These are phyloP conservation scores for Anolis sagrei DNA, from an alignment of 2,113 vertebrate genomes.

Conservation along the genomic window DNA sequence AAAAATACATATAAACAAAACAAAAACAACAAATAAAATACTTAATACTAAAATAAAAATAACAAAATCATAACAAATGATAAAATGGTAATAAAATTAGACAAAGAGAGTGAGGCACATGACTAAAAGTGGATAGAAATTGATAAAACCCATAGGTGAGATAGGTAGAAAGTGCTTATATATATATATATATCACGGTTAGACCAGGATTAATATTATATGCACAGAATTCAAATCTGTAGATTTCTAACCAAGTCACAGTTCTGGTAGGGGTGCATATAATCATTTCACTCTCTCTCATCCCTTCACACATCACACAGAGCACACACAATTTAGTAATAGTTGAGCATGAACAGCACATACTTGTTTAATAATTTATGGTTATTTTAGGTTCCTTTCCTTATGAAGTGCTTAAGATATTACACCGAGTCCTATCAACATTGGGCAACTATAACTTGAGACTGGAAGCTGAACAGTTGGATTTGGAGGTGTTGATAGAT, in stretches of 20 bases:
- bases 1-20: too few species aligned
- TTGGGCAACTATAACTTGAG: conserved; percentile 44
- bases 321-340: conserved; percentile 9
- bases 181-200: neutral
- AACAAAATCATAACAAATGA: too few species aligned
- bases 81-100: too few species aligned
- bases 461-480: conserved; percentile 1
- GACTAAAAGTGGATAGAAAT: too few species aligned
- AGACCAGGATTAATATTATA: neutral
- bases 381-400: conserved; percentile 28
- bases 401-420: conserved; percentile 46
- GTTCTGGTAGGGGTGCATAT: neutral
- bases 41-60: too few species aligned
- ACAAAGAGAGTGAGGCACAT: too few species aligned
- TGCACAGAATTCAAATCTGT: neutral
- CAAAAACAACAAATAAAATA: too few species aligned
- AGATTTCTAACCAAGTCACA: neutral
- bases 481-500: conserved; percentile 53
- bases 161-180: too few species aligned
- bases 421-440: conserved; percentile 19
- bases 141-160: too few species aligned
- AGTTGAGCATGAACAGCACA: neutral
- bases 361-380: neutral
- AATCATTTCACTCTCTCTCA: neutral
- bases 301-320: neutral